Evolutionary conservation across 2,113 vertebrate genomes (phyloP), one percentile per base, ranked within the genome.

Genomic region (Psephotus haematonotus): DNA sequence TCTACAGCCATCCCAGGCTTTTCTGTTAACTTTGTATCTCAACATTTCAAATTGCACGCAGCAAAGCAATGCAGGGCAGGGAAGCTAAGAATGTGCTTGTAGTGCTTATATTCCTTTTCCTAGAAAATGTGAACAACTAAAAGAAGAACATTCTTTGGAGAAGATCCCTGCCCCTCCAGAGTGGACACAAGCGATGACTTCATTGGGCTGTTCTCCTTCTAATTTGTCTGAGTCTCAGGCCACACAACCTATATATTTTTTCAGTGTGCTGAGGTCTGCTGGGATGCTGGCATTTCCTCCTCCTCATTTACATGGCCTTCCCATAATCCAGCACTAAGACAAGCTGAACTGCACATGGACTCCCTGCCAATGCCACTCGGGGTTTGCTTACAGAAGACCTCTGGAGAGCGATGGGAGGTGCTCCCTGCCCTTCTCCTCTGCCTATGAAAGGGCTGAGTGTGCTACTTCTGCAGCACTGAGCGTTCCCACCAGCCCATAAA

Each of bases 361-460:
- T 86, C 86, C 80, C 44, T 46, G 93, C 92, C 95, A 97, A 44
- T 3, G 15, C 77, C 90, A 89, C 84, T 92, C 46, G 4, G 67
- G 85, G 46, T 71, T 82, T 86, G 65, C 89, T 94, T 88, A 96
- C 2, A 15, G 88, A 90, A 93, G 94, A 92, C 79, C 88, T 82
- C 91, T 68, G 87, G 85, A 90, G 63, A 93, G 86, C 1, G 0
- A 86, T 46, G 77, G 88, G 83, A 92, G 85, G 92, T 96, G 79
- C 89, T 84, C 83, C 39, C 86, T 96, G 93, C 80, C 85, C 91
- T 89, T 86, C 89, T 90, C 68, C 77, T 90, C 70, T 79, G 77
- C 67, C 93, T 93, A 47, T 94, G 92, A 95, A 97, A 95, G 88
- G 92, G 92, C 90, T 96, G 91, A 96, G 94, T 94, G 89, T 93